phyloP scores from a whole-genome alignment of 2,888 invertebrate genomes.

The Hydrotaea diabolus region DNA sequence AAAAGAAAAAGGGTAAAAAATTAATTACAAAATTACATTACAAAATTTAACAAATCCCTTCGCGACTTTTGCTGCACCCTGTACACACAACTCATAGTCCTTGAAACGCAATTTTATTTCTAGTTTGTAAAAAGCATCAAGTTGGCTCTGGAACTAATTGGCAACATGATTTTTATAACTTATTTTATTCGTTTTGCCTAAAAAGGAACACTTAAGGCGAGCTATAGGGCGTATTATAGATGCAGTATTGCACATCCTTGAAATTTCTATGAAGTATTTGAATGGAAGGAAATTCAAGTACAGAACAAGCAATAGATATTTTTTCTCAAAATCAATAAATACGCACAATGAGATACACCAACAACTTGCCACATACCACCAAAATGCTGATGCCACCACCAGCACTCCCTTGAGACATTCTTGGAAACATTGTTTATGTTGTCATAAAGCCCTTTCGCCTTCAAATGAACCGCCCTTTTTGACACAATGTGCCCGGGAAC shows the following conservation, averaged over 20 bases:
- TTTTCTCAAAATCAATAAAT: slow-evolving; percentile 20
- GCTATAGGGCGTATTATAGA: background rate
- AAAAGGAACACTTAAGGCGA: background rate
- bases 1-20: no score
- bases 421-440: background rate
- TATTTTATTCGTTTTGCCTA: background rate
- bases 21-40: no score
- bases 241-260: background rate
- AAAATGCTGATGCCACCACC: background rate
- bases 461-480: slow-evolving; percentile 16
- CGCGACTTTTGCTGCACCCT: no score
- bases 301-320: background rate
- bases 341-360: background rate
- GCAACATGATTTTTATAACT: background rate
- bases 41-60: no score
- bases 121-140: background rate
- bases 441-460: background rate
- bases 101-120: no score
- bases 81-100: no score
- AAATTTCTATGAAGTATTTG: background rate
- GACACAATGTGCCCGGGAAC: background rate
- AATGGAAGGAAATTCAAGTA: background rate
- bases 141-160: background rate
- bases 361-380: background rate
- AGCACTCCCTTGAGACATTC: background rate